A percentile compares a stretch with the other conserved stretches of the same genome.
Conservation (phyloP, 1,140 invertebrate species). For the Tetraneura akinire region DNA sequence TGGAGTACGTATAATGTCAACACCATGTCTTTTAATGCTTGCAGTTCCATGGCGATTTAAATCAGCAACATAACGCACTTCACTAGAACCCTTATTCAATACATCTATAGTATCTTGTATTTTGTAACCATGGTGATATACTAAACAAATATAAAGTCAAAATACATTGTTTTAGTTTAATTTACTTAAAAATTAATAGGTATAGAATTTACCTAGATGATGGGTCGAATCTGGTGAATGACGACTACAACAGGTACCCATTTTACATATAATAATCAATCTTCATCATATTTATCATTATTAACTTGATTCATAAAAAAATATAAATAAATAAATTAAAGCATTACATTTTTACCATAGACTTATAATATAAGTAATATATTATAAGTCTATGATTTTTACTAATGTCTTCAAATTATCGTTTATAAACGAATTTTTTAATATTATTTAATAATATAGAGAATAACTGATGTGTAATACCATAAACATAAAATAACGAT, state of each 20-base stretch:
- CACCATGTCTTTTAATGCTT: constrained; percentile 64
- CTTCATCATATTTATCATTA: constrained; percentile 21
- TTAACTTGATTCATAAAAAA: background rate
- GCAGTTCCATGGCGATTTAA: constrained; percentile 67
- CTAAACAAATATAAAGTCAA: constrained; percentile 7
- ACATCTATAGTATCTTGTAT: constrained; percentile 53
- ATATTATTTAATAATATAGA: background rate
- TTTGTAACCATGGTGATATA: constrained; percentile 56
- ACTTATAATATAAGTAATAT: too few relatives aligned
- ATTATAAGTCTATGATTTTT: too few relatives aligned
- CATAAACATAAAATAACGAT: too few relatives aligned
- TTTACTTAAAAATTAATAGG: background rate
- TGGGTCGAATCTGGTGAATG: constrained; percentile 54
- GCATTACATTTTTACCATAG: background rate
- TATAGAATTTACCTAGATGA: constrained; percentile 54
- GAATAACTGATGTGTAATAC: background rate
- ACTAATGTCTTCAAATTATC: background rate
- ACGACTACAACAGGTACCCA: constrained; percentile 57
- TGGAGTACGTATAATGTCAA: constrained; percentile 71
- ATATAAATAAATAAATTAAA: background rate
- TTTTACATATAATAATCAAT: constrained; percentile 51
- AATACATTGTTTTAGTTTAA: background rate
- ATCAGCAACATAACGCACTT: constrained; percentile 76
- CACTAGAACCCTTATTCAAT: constrained; percentile 55
- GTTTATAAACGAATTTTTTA: background rate